A percentile compares a stretch with the other conserved stretches of the same genome.
Conservation (phyloP, 2,888 invertebrate genomes). For the Luperina testacea region DNA sequence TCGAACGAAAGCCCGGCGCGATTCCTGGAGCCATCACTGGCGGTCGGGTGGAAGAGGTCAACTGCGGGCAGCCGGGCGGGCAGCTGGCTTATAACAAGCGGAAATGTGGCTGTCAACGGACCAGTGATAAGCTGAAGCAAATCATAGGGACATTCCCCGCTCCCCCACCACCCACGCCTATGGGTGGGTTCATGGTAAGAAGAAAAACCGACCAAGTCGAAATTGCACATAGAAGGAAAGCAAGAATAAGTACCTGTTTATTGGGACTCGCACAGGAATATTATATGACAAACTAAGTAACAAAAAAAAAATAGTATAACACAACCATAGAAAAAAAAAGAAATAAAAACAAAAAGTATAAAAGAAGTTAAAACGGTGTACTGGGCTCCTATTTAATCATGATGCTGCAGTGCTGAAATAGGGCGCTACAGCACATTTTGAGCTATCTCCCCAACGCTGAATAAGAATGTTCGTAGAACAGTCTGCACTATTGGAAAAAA, state of each 20-base stretch:
- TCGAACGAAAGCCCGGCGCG: background rate
- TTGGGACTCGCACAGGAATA: background rate
- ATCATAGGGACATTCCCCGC: constrained; percentile 78
- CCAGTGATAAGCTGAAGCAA: constrained; percentile 82
- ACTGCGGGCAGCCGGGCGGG: background rate
- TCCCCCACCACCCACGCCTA: constrained; percentile 77
- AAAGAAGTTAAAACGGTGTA: background rate
- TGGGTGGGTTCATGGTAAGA: background rate
- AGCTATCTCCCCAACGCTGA: background rate
- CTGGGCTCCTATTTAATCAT: background rate
- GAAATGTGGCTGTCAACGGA: constrained; percentile 80
- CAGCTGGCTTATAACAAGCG: constrained; percentile 66
- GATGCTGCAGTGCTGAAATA: no score
- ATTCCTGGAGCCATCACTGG: background rate
- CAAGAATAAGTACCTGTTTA: background rate
- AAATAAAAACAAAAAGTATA: background rate
- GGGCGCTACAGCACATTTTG: background rate
- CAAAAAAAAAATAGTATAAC: background rate
- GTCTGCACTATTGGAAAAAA: background rate
- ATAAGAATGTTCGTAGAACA: background rate
- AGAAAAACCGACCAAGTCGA: background rate
- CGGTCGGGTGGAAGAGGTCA: constrained; percentile 7
- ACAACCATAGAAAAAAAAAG: background rate
- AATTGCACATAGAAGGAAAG: background rate
- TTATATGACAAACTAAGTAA: no score